Evolutionary conservation across 2,888 invertebrate species (phyloP).

Genomic region (Pandemis cinnamomeana): DNA sequence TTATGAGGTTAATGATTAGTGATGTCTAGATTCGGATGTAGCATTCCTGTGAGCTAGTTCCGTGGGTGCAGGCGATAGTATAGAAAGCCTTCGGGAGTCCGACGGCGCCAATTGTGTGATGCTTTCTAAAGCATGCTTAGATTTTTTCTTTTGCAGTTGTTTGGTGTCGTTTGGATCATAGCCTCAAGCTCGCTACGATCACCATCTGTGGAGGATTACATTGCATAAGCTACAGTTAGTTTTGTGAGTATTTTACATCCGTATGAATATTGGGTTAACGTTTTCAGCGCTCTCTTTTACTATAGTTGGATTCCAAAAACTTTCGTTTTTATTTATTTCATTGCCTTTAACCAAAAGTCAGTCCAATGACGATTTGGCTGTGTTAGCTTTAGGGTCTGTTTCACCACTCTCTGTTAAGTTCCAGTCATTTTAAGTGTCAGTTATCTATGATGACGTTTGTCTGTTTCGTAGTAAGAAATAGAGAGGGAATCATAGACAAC

Average conservation of each 20-base stretch:
- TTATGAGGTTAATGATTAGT: constrained; percentile 67
- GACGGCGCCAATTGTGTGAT: constrained; percentile 68
- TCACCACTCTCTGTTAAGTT: too few relatives aligned
- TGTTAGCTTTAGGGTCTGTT: not conserved
- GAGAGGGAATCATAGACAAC: too few relatives aligned
- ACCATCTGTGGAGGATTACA: constrained; percentile 85
- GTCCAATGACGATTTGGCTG: not conserved
- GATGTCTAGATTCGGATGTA: constrained; percentile 65
- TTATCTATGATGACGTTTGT: too few relatives aligned
- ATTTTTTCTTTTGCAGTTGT: constrained; percentile 86
- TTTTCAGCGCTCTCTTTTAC: constrained; percentile 26
- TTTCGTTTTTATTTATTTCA: not conserved
- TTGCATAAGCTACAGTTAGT: constrained; percentile 80
- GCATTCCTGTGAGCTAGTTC: constrained; percentile 81
- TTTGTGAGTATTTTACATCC: constrained; percentile 59
- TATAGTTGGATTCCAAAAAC: not conserved
- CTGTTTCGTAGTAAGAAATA: too few relatives aligned
- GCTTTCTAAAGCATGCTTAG: constrained; percentile 84
- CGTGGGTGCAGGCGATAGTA: constrained; percentile 81
- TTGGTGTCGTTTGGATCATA: constrained; percentile 85
- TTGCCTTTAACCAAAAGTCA: not conserved
- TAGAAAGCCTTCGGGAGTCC: constrained; percentile 77
- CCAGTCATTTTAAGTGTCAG: too few relatives aligned
- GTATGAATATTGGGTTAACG: constrained; percentile 29
- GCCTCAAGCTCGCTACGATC: constrained; percentile 85